A percentile compares a stretch with the other conserved stretches of the same genome.
Evolutionary conservation across 2,888 invertebrate genomes (phyloP).

Genomic region (Amphiduros pacificus): DNA sequence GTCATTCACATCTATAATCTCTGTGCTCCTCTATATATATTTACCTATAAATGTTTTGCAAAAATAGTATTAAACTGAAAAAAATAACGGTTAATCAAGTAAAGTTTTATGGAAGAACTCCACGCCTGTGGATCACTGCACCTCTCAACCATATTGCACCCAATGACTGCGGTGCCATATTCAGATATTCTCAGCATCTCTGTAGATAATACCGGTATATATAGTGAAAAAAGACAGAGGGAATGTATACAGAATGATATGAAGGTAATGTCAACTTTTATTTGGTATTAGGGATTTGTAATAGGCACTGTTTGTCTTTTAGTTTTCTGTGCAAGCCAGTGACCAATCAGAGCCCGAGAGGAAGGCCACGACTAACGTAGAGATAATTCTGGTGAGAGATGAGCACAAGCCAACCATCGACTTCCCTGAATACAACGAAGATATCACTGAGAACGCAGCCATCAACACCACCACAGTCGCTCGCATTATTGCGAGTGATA

Average conservation of each 20-base stretch:
- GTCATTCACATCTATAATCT: constrained; percentile 1
- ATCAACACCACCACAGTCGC: constrained; percentile 28
- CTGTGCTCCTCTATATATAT: background rate
- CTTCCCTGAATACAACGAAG: constrained; percentile 24
- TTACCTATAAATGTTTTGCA: background rate
- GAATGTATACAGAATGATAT: too few relatives aligned
- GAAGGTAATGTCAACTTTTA: too few relatives aligned
- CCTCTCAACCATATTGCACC: too few relatives aligned
- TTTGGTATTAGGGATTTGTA: background rate
- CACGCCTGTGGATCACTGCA: too few relatives aligned
- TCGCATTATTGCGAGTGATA: constrained; percentile 24
- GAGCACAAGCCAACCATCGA: constrained; percentile 38
- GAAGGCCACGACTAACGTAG: constrained; percentile 38
- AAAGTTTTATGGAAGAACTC: too few relatives aligned
- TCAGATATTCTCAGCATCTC: too few relatives aligned
- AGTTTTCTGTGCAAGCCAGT: constrained; percentile 39
- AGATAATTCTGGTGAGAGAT: constrained; percentile 40
- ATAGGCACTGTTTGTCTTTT: constrained; percentile 13
- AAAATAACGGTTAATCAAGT: too few relatives aligned
- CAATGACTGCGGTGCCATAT: too few relatives aligned
- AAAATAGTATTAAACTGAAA: too few relatives aligned
- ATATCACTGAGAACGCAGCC: constrained; percentile 36
- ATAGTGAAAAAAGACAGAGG: too few relatives aligned
- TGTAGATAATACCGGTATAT: too few relatives aligned
- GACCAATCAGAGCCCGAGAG: constrained; percentile 41